Conservation (phyloP, 2,797 vertebrate species). For the Pseudochirops cupreus region DNA sequence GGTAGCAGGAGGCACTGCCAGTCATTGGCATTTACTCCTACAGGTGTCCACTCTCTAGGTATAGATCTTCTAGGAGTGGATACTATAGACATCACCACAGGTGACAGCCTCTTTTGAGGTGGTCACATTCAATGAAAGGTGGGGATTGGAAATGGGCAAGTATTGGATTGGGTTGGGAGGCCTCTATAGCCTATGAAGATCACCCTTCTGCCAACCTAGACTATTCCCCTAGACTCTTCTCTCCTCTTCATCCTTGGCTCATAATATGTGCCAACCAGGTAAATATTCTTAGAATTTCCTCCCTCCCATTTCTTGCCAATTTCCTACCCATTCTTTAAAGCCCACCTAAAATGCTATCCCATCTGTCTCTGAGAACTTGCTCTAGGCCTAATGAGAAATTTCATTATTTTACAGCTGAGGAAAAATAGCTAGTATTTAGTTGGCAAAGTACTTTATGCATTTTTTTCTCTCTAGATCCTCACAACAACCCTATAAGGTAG, state of each 20-base stretch:
- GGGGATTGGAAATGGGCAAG: background rate
- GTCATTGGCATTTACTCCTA: background rate
- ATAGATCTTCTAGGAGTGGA: background rate
- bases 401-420: constrained; percentile 26
- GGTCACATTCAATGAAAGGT: background rate
- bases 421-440: background rate
- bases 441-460: constrained; percentile 1
- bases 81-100: background rate
- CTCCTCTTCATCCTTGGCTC: background rate
- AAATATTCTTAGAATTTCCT: background rate
- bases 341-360: background rate
- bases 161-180: background rate
- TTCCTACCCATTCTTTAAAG: constrained; percentile 2
- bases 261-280: background rate
- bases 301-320: background rate
- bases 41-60: background rate
- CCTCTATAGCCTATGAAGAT: background rate
- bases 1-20: background rate
- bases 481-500: background rate
- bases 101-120: background rate
- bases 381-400: background rate
- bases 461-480: constrained; percentile 29
- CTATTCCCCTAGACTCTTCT: background rate
- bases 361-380: background rate
- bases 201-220: background rate